Percentiles rank a stretch among this genome's conserved stretches.
These are phyloP conservation scores for Columba janthina DNA, from an alignment of 2,113 vertebrate species.

Conservation along the genomic window DNA sequence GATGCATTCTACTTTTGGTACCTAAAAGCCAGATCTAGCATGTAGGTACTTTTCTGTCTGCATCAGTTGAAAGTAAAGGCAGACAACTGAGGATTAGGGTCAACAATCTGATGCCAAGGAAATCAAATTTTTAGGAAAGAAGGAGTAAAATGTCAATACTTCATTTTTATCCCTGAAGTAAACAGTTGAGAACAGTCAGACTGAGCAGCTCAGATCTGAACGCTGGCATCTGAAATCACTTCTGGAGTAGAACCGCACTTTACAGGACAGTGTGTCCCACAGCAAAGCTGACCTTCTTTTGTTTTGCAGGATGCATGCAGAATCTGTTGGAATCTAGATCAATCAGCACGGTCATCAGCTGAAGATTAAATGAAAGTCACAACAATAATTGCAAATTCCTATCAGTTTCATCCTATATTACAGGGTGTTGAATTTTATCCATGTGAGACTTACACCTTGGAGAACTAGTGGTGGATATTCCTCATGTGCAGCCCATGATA, in stretches of 20 bases:
- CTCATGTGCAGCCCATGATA: not conserved
- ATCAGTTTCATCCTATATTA: conserved; percentile 57
- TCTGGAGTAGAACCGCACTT: conserved; percentile 46
- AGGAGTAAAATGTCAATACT: not conserved
- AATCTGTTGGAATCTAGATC: conserved; percentile 67
- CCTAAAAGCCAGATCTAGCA: not conserved
- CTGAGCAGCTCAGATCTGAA: not conserved
- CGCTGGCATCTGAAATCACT: conserved; percentile 46
- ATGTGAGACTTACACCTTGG: conserved; percentile 20
- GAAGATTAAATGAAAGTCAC: conserved; percentile 75
- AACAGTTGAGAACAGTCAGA: not conserved
- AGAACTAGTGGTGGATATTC: conserved; percentile 19
- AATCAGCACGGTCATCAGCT: conserved; percentile 67
- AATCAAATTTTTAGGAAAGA: not conserved
- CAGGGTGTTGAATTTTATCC: conserved; percentile 50
- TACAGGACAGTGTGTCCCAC: conserved; percentile 16
- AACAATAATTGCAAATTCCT: conserved; percentile 70
- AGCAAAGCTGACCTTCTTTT: conserved; percentile 49
- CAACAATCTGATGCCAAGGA: not conserved
- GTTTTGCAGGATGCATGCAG: conserved; percentile 66
- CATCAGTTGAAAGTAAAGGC: not conserved
- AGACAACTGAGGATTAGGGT: not conserved
- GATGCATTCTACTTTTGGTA: not conserved
- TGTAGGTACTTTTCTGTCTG: not conserved
- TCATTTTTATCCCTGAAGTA: not conserved